Base-by-base conservation (phyloP, 1,140 invertebrate genomes). In the Saxidomus purpurata region DNA sequence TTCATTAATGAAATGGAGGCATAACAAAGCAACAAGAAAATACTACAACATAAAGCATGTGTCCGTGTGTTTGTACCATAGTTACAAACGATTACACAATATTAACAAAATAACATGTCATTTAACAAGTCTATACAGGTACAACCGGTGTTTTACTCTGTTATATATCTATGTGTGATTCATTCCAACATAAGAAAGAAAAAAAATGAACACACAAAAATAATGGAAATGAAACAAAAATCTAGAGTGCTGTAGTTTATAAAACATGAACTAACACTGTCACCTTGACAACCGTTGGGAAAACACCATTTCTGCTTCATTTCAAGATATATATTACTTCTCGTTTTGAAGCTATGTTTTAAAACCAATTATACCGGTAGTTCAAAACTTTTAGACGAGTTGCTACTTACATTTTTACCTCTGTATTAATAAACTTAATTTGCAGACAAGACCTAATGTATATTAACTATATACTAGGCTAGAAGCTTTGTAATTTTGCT, bases 151-250 rank as follows among this genome's bases (percentile, higher is more conserved):
- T 17, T 71, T 36, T 17, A 38, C 34, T 6, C 25, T 71, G 67
- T 71, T 71, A 71, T 22, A 71, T 63, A 63, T 63, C 59, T 63
- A 63, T 63, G 25, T 38, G 67, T 71, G 67, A 71, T 38, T 71
- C 67, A 71, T 71, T 71, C 67, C 67, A 71, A 71, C 67, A 71
- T 38, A 71, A 71, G 38, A 38, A 9, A 38, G 36, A 38, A 19
- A 71, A 11, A 38, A 71, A 36, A 71, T 71, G 67, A 71, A 71
- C 67, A 71, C 67, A 71, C 67, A 71, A 71, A 71, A 71, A 71
- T 38, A 71, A 71, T 71, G 67, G 34, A 71, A 71, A 71, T 71
- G 67, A 71, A 71, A 40, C 13, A 63, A 40, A 71, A 19, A 34
- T 71, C 15, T 38, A 38, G 67, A 71, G 28, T 67, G 9, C 2